Evolutionary conservation across 2,888 invertebrate species (phyloP), one percentile per base, ranked within the genome.

Genomic region (Aphidius colemani): DNA sequence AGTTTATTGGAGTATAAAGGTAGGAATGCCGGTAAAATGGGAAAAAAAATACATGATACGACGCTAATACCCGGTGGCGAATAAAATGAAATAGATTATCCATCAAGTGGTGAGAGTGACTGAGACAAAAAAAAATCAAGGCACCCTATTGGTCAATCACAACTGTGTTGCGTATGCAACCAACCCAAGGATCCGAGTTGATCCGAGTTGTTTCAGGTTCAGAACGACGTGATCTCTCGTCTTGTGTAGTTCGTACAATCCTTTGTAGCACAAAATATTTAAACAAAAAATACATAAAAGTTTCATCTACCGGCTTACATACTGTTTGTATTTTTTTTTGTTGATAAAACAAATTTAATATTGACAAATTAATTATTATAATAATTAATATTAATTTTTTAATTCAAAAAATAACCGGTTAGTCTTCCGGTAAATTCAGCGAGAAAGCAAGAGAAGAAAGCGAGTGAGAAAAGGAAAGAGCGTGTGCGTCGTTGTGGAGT

Each of bases 191-290:
- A 30, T 30, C 2, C 30, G 30, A 30, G 30, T 30, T 30, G 30
- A 30, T 5, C 30, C 30, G 30, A 30, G 30, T 30, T 3, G 5
- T 5, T 30, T 1, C 30, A 5, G 45, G 55, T 66, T 55, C 75
- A 75, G 77, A 77, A 73, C 74, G 73, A 72, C 74, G 74, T 73
- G 63, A 73, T 70, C 76, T 73, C 70, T 74, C 73, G 72, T 72
- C 74, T 74, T 67, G 75, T 72, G 73, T 65, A 67, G 72, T 72
- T 69, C 71, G 64, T 65, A 57, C 62, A 66, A 62, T 56, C 44
- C 59, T 58, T 55, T 66, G 65, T 60, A 50, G 50, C 44, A 57
- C 63, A 64, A 30, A 30, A 64, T 40, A 10, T 51, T 13, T 11
- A 9, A 43, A 50, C 40, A 53, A 53, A 7, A 62, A n/a, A 50